Base-by-base conservation (phyloP, 1,140 invertebrate species). In the Armadillidium nasatum region DNA sequence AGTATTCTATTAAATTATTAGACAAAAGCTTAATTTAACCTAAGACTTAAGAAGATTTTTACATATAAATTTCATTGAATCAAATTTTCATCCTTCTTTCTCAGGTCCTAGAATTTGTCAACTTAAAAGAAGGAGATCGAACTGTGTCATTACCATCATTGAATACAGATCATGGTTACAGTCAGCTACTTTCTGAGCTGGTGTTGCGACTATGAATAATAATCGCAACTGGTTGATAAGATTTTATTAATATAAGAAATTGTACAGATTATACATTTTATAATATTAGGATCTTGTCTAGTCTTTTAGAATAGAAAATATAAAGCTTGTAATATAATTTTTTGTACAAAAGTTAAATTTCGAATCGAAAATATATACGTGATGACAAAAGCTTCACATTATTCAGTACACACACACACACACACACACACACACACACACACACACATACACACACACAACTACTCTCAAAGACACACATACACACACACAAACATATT, bases 121-220 rank as follows among this genome's bases (percentile, higher is more conserved):
- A 86, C 1, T 77, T 87, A 74, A 78, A 82, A 23, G 84, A 85
- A 22, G 85, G 86, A 0, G 86, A 87, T 77, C 84, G 84, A 70
- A 83, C 84, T 10, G 83, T 87, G 22, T 85, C 84, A 0, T 80
- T 87, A 23, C 87, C 87, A 0, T 85, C 86, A 21, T 81, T 87
- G 19, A 85, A 84, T 78, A 82, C 86, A 15, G 86, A 87, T 76
- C 85, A 87, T 80, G 87, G 87, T 79, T 87, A 87, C 80, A 84
- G 85, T 72, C 86, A 87, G 81, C 85, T 87, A 80, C 82, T 87
- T 60, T 86, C 87, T 0, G 86, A 87, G 76, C 81, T 87, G 0
- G 86, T 86, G n/a, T 83, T 85, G 76, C 83, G 82, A 71, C 76
- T 84, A 70, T 84, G 79, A 79, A 19, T 60, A 60, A 15, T 60